Evolutionary conservation across 2,888 invertebrate species (phyloP).

Genomic region (Leucophora obtusa): DNA sequence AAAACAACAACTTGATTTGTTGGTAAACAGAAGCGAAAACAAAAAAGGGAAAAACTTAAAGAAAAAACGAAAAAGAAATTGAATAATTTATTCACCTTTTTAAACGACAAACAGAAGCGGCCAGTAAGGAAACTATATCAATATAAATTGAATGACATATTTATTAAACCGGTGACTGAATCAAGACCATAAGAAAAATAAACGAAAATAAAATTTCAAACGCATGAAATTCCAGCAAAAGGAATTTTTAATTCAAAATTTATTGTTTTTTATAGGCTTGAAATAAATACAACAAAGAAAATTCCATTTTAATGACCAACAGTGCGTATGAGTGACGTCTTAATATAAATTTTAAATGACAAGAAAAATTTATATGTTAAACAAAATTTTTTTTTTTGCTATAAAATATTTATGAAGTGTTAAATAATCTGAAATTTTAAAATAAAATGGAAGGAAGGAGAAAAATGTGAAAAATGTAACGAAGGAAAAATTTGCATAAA

Average conservation of each 20-base stretch:
- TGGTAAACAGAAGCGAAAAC: constrained; percentile 14
- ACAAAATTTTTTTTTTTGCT: no score
- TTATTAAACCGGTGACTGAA: constrained; percentile 26
- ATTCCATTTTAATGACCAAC: background rate
- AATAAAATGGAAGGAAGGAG: background rate
- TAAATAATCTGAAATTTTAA: constrained; percentile 2
- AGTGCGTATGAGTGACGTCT: constrained; percentile 39
- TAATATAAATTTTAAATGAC: constrained; percentile 20
- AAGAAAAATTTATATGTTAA: background rate
- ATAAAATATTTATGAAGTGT: constrained; percentile 8
- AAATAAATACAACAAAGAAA: background rate
- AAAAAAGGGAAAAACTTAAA: background rate
- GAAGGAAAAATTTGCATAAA: constrained; percentile 21
- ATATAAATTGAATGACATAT: constrained; percentile 39
- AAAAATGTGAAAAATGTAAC: background rate
- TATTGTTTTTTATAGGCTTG: constrained; percentile 5
- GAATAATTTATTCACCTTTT: background rate
- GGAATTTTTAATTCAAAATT: constrained; percentile 1
- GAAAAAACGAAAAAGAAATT: background rate
- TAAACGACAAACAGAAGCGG: background rate
- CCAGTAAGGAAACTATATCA: constrained; percentile 13
- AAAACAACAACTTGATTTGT: constrained; percentile 40
- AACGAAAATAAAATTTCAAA: constrained; percentile 1
- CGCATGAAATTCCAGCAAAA: background rate
- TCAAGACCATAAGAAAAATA: constrained; percentile 25